Percentiles rank a stretch among this genome's conserved stretches.
Conservation (phyloP, 2,113 vertebrate genomes). For the Crotalus viridis region DNA sequence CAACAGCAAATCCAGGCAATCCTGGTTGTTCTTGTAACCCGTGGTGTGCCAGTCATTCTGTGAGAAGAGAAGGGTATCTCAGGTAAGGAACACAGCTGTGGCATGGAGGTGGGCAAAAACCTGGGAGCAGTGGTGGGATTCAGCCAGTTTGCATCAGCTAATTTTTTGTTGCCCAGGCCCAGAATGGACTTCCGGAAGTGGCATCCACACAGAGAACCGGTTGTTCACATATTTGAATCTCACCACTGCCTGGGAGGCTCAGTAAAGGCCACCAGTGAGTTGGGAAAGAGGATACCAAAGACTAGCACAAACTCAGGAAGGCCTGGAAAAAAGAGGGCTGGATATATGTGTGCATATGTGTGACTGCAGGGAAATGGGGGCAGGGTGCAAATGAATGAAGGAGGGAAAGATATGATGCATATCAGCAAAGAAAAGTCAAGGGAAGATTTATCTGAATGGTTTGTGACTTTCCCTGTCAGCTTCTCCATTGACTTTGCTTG, state of each 20-base stretch:
- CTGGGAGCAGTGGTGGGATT: too few relatives aligned
- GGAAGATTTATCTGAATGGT: not conserved
- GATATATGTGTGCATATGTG: not conserved
- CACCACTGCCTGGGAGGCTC: not conserved
- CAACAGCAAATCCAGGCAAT: not conserved
- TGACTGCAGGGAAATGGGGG: not conserved
- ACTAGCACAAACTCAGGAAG: not conserved
- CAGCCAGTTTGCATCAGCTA: too few relatives aligned
- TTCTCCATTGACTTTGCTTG: not conserved
- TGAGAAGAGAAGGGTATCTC: not conserved
- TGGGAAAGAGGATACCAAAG: not conserved
- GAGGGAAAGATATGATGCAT: rapidly evolving
- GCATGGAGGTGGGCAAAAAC: too few relatives aligned
- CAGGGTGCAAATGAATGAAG: not conserved
- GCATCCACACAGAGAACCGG: too few relatives aligned
- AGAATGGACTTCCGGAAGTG: too few relatives aligned
- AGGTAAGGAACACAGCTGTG: not conserved
- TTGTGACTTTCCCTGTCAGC: not conserved
- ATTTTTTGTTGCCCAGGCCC: too few relatives aligned
- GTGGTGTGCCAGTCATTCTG: not conserved
- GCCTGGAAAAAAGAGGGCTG: not conserved
- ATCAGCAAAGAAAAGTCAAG: not conserved
- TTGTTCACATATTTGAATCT: too few relatives aligned
- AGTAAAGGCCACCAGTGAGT: not conserved
- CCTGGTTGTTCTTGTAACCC: not conserved